Evolutionary conservation across 1,140 invertebrate genomes (phyloP).

Genomic region (Neotoxoptera formosana): DNA sequence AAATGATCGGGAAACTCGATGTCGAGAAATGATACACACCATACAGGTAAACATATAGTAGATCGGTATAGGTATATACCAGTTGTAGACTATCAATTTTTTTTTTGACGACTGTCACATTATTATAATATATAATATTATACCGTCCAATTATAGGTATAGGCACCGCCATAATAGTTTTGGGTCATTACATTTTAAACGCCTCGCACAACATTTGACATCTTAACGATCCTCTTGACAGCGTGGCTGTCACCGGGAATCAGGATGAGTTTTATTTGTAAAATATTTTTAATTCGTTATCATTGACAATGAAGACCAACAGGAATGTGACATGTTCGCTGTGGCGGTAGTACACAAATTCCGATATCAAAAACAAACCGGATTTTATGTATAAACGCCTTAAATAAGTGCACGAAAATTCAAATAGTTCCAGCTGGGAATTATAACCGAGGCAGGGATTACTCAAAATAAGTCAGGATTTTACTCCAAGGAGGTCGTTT

Average conservation of each 20-base stretch:
- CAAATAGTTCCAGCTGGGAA: neutral
- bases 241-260: neutral
- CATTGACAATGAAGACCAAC: neutral
- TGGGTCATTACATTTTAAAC: neutral
- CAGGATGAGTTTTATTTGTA: neutral
- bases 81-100: neutral
- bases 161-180: neutral
- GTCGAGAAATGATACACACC: neutral
- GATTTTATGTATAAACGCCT: neutral
- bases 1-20: neutral
- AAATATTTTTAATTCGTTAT: neutral
- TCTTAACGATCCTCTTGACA: slow-evolving; percentile 6
- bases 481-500: neutral
- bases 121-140: neutral
- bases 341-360: neutral
- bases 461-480: neutral
- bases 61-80: too few relatives aligned
- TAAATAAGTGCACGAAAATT: neutral
- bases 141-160: neutral
- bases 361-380: neutral
- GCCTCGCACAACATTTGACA: neutral
- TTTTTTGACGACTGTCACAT: neutral
- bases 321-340: neutral
- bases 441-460: neutral
- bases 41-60: too few relatives aligned